phyloP scores from a whole-genome alignment of 2,113 vertebrate species.

The Ammodytes dubius region DNA sequence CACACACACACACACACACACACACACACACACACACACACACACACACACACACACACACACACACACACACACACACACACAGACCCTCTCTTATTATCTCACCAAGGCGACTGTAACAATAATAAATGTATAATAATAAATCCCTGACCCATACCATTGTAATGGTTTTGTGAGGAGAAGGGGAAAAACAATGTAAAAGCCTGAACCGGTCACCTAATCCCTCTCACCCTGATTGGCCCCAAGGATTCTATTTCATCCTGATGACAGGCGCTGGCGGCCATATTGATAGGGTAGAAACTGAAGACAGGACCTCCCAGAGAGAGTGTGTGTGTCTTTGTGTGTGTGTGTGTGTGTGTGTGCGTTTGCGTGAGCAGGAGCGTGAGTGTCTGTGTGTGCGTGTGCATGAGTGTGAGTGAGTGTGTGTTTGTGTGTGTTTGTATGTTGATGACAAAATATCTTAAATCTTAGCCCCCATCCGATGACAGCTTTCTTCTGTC shows the following conservation, averaged over 20 bases:
- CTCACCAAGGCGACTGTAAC: conserved; percentile 8
- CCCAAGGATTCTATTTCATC: conserved; percentile 44
- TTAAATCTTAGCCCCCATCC: conserved; percentile 44
- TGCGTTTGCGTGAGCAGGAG: too few species aligned
- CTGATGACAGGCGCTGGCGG: conserved; percentile 59
- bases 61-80: conserved; percentile 3
- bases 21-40: conserved; percentile 2
- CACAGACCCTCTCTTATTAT: neutral
- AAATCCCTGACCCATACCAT: neutral
- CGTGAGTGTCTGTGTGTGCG: too few species aligned
- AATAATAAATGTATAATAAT: conserved; percentile 5
- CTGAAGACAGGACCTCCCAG: conserved; percentile 68
- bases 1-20: neutral
- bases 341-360: too few species aligned
- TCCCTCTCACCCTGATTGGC: conserved; percentile 48
- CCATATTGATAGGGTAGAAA: conserved; percentile 66
- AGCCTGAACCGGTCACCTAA: conserved; percentile 53
- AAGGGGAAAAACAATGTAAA: conserved; percentile 25
- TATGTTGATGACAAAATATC: conserved; percentile 45
- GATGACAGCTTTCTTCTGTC: conserved; percentile 48
- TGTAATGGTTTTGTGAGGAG: conserved; percentile 15
- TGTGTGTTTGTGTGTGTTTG: too few species aligned
- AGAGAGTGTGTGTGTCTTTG: too few species aligned
- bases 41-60: conserved; percentile 2
- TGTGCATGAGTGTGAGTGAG: too few species aligned